These are phyloP conservation scores for Mimumesa dahlbomi DNA, from an alignment of 2,888 invertebrate species.

Conservation along the genomic window DNA sequence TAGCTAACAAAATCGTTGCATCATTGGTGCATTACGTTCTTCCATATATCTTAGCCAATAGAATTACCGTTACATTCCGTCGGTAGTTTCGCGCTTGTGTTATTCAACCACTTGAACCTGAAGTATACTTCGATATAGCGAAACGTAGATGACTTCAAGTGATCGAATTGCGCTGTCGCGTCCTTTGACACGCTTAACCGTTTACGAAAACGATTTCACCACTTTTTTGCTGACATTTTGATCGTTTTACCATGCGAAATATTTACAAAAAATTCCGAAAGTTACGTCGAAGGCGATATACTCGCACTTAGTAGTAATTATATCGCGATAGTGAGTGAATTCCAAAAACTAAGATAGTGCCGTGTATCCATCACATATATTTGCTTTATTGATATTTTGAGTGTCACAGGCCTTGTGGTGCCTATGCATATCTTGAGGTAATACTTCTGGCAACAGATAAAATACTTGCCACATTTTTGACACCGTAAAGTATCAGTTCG, in stretches of 20 bases:
- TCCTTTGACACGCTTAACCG: constrained; percentile 73
- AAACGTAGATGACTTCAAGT: constrained; percentile 55
- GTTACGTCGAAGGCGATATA: constrained; percentile 62
- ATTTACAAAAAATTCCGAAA: constrained; percentile 58
- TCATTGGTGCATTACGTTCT: constrained; percentile 12
- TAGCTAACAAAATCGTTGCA: neutral
- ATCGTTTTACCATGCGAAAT: constrained; percentile 65
- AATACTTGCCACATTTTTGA: constrained; percentile 5
- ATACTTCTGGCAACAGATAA: constrained; percentile 37
- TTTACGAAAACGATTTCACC: constrained; percentile 60
- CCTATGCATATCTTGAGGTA: constrained; percentile 78
- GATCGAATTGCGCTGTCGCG: constrained; percentile 64
- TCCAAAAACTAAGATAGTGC: constrained; percentile 64
- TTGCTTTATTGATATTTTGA: constrained; percentile 78
- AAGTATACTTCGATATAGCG: constrained; percentile 24
- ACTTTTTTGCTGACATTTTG: constrained; percentile 51
- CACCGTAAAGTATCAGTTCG: constrained; percentile 4
- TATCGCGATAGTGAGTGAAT: constrained; percentile 51
- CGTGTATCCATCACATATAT: constrained; percentile 69
- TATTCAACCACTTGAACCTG: constrained; percentile 33
- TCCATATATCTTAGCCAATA: constrained; percentile 23
- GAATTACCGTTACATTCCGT: constrained; percentile 18
- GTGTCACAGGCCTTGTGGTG: constrained; percentile 76
- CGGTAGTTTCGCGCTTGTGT: constrained; percentile 30
- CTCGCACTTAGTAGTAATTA: constrained; percentile 62